Evolutionary conservation across 1,140 invertebrate genomes (phyloP).

Genomic region (Cyclina sinensis): DNA sequence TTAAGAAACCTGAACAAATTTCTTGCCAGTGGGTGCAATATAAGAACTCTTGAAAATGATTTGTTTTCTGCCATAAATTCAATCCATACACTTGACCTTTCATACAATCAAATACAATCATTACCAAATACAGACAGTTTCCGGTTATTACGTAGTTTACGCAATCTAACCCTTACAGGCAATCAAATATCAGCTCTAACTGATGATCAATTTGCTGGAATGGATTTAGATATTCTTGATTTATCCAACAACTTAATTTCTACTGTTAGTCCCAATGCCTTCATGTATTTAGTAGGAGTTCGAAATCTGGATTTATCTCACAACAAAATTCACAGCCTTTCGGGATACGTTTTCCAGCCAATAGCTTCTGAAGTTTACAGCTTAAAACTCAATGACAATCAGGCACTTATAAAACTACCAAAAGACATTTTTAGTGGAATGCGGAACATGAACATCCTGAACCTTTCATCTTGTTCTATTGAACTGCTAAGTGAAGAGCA

Average conservation of each 20-base stretch:
- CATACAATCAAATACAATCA: slow-evolving; percentile 37
- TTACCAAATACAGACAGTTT: slow-evolving; percentile 31
- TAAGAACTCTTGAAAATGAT: slow-evolving; percentile 54
- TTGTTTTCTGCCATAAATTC: slow-evolving; percentile 34
- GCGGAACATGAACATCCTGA: slow-evolving; percentile 18
- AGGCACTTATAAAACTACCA: slow-evolving; percentile 3
- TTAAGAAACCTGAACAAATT: slow-evolving; percentile 21
- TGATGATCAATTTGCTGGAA: slow-evolving; percentile 46
- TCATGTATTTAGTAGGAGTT: slow-evolving; percentile 35
- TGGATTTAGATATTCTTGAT: slow-evolving; percentile 45
- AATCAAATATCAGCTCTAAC: slow-evolving; percentile 38
- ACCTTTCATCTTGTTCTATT: slow-evolving; percentile 54
- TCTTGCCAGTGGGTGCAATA: slow-evolving; percentile 26
- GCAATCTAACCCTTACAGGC: slow-evolving; percentile 35
- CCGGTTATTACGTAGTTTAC: slow-evolving; percentile 28
- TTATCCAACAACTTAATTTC: slow-evolving; percentile 52
- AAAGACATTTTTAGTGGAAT: slow-evolving; percentile 38
- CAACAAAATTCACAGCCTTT: slow-evolving; percentile 40
- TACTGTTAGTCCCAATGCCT: slow-evolving; percentile 19
- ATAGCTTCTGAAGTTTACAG: slow-evolving; percentile 38
- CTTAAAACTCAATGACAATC: slow-evolving; percentile 54
- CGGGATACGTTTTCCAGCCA: slow-evolving; percentile 15
- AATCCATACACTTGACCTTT: slow-evolving; percentile 49
- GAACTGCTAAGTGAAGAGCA: not conserved
- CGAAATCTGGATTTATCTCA: slow-evolving; percentile 43